A percentile compares a stretch with the other conserved stretches of the same genome.
Conservation (phyloP, 2,888 invertebrate species). For the Amblyjoppa proteus region DNA sequence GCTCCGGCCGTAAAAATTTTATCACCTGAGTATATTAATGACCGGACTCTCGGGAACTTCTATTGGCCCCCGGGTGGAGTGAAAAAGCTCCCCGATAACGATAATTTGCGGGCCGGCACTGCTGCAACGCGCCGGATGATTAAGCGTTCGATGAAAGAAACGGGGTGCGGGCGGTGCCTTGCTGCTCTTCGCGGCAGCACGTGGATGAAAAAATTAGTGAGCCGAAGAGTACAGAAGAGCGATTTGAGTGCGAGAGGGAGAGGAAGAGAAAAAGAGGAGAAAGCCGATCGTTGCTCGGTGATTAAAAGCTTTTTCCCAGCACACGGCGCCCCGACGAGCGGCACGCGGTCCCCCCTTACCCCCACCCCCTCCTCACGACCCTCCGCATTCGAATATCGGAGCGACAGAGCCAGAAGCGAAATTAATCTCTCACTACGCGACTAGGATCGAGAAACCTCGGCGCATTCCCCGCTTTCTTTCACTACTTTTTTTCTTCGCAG, state of each 20-base stretch:
- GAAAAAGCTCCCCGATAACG: slow-evolving; percentile 47
- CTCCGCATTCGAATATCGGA: slow-evolving; percentile 34
- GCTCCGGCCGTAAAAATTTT: slow-evolving; percentile 45
- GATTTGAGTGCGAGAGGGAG: slow-evolving; percentile 15
- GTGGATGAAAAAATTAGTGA: slow-evolving; percentile 68
- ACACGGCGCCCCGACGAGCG: slow-evolving; percentile 52
- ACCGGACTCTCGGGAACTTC: slow-evolving; percentile 14
- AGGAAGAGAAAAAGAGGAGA: slow-evolving; percentile 40
- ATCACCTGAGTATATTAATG: slow-evolving; percentile 53
- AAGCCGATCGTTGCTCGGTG: slow-evolving; percentile 66
- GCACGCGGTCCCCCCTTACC: slow-evolving; percentile 34
- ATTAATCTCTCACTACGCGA: slow-evolving; percentile 63
- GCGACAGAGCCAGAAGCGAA: slow-evolving; percentile 59
- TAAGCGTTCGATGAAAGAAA: slow-evolving; percentile 64
- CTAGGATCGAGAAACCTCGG: slow-evolving; percentile 57
- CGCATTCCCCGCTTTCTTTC: slow-evolving; percentile 30
- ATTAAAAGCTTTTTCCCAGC: slow-evolving; percentile 69
- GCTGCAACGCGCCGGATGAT: slow-evolving; percentile 58
- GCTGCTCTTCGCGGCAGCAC: slow-evolving; percentile 49
- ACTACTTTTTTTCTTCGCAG: slow-evolving; percentile 22
- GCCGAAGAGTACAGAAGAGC: slow-evolving; percentile 59
- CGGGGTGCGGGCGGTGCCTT: slow-evolving; percentile 36
- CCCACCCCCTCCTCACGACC: slow-evolving; percentile 30
- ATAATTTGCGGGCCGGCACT: slow-evolving; percentile 58
- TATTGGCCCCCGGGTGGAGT: slow-evolving; percentile 11